Evolutionary conservation across 2,797 vertebrate genomes (phyloP).

Genomic region (Gila robusta): DNA sequence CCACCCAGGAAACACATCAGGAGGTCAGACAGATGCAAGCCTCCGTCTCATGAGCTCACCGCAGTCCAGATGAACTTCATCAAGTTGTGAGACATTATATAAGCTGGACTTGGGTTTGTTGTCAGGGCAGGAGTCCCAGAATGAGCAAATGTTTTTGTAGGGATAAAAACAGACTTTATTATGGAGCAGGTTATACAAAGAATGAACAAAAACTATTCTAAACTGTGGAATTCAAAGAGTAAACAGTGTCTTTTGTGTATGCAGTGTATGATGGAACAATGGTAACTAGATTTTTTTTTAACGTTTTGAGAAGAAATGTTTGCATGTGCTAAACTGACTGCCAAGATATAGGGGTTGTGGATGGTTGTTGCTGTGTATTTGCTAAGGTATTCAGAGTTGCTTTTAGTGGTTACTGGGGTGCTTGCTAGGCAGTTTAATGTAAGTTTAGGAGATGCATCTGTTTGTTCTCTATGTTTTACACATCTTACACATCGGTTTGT

Average conservation of each 20-base stretch:
- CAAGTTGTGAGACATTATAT: slow-evolving; percentile 23
- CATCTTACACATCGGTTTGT: too few relatives aligned
- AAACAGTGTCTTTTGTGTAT: not conserved
- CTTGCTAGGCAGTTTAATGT: not conserved
- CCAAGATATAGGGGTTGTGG: not conserved
- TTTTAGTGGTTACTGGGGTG: not conserved
- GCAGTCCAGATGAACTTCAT: slow-evolving; percentile 17
- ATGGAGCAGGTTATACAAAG: slow-evolving; percentile 59
- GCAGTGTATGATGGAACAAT: not conserved
- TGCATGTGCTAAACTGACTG: not conserved
- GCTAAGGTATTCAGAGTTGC: not conserved
- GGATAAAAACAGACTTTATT: slow-evolving; percentile 52
- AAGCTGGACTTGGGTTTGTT: slow-evolving; percentile 25
- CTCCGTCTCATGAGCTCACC: not conserved
- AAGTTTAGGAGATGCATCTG: not conserved
- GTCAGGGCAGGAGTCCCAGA: slow-evolving; percentile 29
- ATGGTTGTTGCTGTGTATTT: not conserved
- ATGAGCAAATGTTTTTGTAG: slow-evolving; percentile 38
- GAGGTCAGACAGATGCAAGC: slow-evolving; percentile 46
- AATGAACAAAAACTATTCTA: not conserved
- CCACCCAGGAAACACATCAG: slow-evolving; percentile 66
- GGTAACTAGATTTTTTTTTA: not conserved
- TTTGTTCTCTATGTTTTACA: not conserved
- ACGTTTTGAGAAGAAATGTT: not conserved
- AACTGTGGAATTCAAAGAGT: not conserved